These are phyloP conservation scores for Penaeus chinensis DNA, from an alignment of 1,140 invertebrate genomes.

Conservation along the genomic window DNA sequence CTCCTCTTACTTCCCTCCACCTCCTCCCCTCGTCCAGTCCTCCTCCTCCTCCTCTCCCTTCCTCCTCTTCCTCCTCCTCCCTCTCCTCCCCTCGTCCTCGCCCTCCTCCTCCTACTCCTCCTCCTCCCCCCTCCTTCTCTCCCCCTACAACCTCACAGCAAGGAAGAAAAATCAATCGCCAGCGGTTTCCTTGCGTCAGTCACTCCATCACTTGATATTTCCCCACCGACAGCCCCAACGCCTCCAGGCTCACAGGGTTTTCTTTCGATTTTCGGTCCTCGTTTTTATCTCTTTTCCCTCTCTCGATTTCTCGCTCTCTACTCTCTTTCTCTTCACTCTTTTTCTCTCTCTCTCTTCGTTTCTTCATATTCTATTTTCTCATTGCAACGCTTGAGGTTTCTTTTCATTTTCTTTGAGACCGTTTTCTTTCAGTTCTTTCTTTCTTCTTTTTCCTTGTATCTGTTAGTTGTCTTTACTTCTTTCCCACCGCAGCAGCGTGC, in stretches of 20 bases:
- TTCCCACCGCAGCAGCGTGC: too few relatives aligned
- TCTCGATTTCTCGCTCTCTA: not conserved
- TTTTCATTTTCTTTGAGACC: not conserved
- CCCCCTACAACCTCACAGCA: constrained; percentile 16
- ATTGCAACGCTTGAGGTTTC: not conserved
- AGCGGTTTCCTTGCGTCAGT: constrained; percentile 58
- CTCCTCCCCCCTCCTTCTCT: not conserved
- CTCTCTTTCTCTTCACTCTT: not conserved
- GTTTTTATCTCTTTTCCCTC: not conserved
- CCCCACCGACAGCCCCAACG: constrained; percentile 55
- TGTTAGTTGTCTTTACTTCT: too few relatives aligned
- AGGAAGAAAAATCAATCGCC: constrained; percentile 58
- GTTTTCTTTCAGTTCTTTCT: constrained; percentile 6
- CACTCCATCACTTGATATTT: constrained; percentile 61
- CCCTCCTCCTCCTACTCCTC: not conserved
- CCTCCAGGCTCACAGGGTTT: constrained; percentile 35
- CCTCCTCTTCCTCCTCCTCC: not conserved
- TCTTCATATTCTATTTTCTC: not conserved
- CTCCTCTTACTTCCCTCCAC: not conserved
- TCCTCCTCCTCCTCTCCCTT: not conserved
- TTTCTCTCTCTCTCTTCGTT: not conserved
- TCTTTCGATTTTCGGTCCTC: constrained; percentile 19
- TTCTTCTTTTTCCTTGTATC: not conserved
- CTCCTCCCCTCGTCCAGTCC: not conserved
- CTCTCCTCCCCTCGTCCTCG: too few relatives aligned